Percentiles rank a stretch among this genome's conserved stretches.
phyloP scores from a whole-genome alignment of 2,888 invertebrate species.

The Eledone cirrhosa region DNA sequence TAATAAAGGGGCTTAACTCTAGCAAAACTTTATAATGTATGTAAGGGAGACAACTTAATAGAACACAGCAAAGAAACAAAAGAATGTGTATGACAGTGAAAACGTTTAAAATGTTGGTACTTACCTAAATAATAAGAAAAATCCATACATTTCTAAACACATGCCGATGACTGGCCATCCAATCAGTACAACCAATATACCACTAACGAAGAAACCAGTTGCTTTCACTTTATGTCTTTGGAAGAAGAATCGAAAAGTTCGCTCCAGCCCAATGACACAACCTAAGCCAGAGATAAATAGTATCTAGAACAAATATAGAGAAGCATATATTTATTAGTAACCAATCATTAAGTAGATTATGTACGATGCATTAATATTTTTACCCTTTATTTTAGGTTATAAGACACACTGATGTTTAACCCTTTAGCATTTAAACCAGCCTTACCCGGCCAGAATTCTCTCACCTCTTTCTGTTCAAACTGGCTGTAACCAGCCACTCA shows the following conservation, averaged over 20 bases:
- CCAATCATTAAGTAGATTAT: too few species aligned
- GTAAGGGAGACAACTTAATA: too few species aligned
- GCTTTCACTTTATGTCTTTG: conserved; percentile 95
- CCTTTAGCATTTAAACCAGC: too few species aligned
- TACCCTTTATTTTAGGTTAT: too few species aligned
- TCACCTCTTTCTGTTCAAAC: too few species aligned
- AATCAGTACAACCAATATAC: conserved; percentile 88
- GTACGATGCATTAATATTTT: too few species aligned
- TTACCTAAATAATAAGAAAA: conserved; percentile 76
- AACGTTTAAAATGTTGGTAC: conserved; percentile 34
- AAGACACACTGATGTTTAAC: too few species aligned
- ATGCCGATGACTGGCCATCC: conserved; percentile 98
- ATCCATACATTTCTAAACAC: conserved; percentile 95
- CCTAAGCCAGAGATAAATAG: conserved; percentile 93
- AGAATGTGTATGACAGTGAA: not conserved
- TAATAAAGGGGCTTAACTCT: too few species aligned
- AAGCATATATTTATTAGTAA: not conserved
- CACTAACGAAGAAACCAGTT: conserved; percentile 88
- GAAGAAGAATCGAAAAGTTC: conserved; percentile 97
- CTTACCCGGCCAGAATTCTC: too few species aligned
- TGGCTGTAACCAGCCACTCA: too few species aligned
- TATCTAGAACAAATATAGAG: conserved; percentile 76
- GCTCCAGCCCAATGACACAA: conserved; percentile 93
- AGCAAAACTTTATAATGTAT: too few species aligned
- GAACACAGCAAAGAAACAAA: not conserved